These are phyloP conservation scores for Pollenia labialis DNA, from an alignment of 2,888 invertebrate genomes.

Conservation along the genomic window DNA sequence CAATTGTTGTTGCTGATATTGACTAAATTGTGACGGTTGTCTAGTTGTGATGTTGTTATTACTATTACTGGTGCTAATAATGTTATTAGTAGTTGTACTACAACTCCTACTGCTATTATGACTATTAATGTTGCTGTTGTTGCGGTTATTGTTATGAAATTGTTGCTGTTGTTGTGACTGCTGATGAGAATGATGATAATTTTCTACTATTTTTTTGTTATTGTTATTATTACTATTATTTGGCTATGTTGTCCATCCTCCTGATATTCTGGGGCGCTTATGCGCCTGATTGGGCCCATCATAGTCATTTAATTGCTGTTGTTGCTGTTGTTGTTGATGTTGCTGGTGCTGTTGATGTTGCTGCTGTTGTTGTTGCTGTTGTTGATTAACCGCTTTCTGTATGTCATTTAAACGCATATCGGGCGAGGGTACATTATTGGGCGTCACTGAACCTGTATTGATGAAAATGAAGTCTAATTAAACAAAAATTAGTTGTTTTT, in stretches of 20 bases:
- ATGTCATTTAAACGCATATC: conserved; percentile 84
- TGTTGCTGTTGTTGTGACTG: conserved; percentile 74
- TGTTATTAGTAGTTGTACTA: conserved; percentile 22
- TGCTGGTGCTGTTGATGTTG: conserved; percentile 81
- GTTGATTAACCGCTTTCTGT: conserved; percentile 76
- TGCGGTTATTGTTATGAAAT: conserved; percentile 60
- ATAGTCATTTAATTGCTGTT: conserved; percentile 84
- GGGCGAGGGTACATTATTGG: conserved; percentile 92
- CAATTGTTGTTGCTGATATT: conserved; percentile 65
- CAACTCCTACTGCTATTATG: conserved; percentile 1
- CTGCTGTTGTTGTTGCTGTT: conserved; percentile 80
- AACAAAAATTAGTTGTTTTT: conserved; percentile 57
- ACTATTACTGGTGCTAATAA: conserved; percentile 69
- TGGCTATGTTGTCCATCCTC: conserved; percentile 96
- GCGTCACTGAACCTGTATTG: conserved; percentile 90
- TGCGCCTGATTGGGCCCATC: conserved; percentile 85
- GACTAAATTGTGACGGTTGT: conserved; percentile 71
- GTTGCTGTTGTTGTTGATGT: conserved; percentile 79
- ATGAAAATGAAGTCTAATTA: conserved; percentile 83
- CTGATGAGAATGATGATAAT: conserved; percentile 71
- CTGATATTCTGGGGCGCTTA: conserved; percentile 94
- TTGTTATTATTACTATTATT: conserved; percentile 73
- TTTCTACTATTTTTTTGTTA: conserved; percentile 67
- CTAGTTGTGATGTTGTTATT: conserved; percentile 74
- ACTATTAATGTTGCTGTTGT: conserved; percentile 50